A percentile compares a stretch with the other conserved stretches of the same genome.
These are phyloP conservation scores for Drosophila putrida DNA, from an alignment of 2,888 invertebrate species.

Conservation along the genomic window DNA sequence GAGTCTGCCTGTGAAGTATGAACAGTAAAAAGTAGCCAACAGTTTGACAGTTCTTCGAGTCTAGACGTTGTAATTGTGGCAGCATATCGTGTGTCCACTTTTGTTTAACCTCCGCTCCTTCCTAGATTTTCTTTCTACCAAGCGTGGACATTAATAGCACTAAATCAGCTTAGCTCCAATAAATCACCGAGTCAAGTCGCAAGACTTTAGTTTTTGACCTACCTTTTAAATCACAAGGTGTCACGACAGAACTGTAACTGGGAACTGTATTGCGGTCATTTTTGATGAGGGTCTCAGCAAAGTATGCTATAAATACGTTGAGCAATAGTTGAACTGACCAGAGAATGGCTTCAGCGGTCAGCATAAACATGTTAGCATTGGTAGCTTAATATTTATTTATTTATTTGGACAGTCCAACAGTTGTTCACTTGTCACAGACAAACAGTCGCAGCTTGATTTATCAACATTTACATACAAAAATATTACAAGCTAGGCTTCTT, in stretches of 20 bases:
- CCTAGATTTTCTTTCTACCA: no score
- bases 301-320: constrained; percentile 50
- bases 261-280: constrained; percentile 28
- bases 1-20: constrained; percentile 23
- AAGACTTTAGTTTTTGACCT: constrained; percentile 61
- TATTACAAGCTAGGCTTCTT: neutral
- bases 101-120: constrained; percentile 9
- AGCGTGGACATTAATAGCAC: constrained; percentile 63
- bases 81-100: constrained; percentile 44
- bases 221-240: constrained; percentile 78
- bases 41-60: constrained; percentile 65
- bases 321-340: constrained; percentile 43
- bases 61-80: constrained; percentile 74
- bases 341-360: constrained; percentile 64
- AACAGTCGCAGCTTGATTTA: constrained; percentile 70
- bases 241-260: constrained; percentile 45
- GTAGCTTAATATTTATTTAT: constrained; percentile 71
- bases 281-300: constrained; percentile 67
- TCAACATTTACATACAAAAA: constrained; percentile 70
- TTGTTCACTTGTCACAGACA: constrained; percentile 74
- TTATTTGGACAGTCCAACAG: constrained; percentile 72
- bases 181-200: constrained; percentile 64
- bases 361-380: constrained; percentile 57
- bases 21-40: constrained; percentile 36
- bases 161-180: constrained; percentile 68